Base-by-base conservation (phyloP, 2,888 invertebrate genomes). In the Deroplatys truncata region DNA sequence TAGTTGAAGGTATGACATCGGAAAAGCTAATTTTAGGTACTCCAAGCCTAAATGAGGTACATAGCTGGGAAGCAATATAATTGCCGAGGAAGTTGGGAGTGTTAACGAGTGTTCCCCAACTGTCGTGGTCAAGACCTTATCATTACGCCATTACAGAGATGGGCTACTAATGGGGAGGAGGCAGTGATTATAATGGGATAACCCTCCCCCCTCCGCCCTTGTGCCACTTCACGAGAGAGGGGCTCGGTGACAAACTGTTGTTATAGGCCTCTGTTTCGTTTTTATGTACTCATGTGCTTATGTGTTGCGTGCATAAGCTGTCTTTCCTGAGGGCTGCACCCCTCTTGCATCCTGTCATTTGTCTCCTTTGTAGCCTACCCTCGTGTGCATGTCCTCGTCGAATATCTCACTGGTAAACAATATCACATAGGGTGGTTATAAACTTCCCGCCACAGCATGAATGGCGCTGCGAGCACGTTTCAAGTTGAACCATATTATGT, bases 151-250 rank as follows among this genome's bases (percentile, higher is more conserved):
- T 84, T 28, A 84, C 31, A 84, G n/a, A 28, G 88, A 88, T 84
- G 83, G 84, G 84, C 84, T 84, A 43, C 84, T 84, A 88, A 83
- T 83, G 88, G 88, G 83, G 82, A 43, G 82, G 88, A 82, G 83
- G 35, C 72, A 16, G 56, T 84, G 88, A 88, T 88, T 88, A 88
- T 88, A 88, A 88, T 88, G 88, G 84, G 49, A 31, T 28, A 72
- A 43, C 88, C 28, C 85, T 43, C 43, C 85, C 20, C 35, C 10
- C 88, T 25, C 82, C 82, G 28, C 85, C 28, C 5, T 7, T 82
- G 15, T 35, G 28, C 35, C 82, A 82, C 87, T 87, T 82, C 87
- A 72, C 20, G 20, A 72, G 56, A 72, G 56, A 72, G 56, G 56
- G 56, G 56, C 25, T 72, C 56, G 56, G 56, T 72, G 56, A 72